Conservation (phyloP, 2,113 vertebrate genomes). For the Prionailurus viverrinus region DNA sequence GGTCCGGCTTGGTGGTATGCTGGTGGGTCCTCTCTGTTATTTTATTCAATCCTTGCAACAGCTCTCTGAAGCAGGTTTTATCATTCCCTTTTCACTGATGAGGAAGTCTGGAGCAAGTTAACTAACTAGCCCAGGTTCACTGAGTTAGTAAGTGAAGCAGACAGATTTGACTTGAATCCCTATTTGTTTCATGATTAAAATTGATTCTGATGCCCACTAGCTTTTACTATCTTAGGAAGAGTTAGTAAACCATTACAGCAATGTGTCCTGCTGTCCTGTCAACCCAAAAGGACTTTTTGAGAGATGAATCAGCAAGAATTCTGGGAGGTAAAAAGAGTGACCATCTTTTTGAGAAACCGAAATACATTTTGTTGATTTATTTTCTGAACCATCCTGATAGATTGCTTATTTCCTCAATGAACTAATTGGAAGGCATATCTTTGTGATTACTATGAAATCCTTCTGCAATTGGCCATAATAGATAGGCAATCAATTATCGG, state of each 20-base stretch:
- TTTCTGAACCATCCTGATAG: conserved; percentile 64
- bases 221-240: background rate
- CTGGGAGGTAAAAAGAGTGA: conserved; percentile 54
- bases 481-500: background rate
- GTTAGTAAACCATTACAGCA: background rate
- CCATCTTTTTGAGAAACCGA: background rate
- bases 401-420: conserved; percentile 43
- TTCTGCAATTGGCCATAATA: conserved; percentile 64
- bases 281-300: background rate
- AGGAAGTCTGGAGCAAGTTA: background rate
- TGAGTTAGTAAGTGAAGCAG: background rate
- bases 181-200: conserved; percentile 31
- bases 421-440: conserved; percentile 59
- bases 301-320: conserved; percentile 60
- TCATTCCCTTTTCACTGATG: background rate
- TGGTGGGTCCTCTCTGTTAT: background rate
- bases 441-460: conserved; percentile 51
- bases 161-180: background rate
- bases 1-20: no score
- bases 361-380: background rate
- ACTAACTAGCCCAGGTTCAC: background rate
- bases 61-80: background rate
- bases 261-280: background rate
- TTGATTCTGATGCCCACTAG: background rate
- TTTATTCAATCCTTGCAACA: background rate